Percentiles rank a stretch among this genome's conserved stretches.
Conservation (phyloP, 2,797 vertebrate genomes). For the Alectoris magna region DNA sequence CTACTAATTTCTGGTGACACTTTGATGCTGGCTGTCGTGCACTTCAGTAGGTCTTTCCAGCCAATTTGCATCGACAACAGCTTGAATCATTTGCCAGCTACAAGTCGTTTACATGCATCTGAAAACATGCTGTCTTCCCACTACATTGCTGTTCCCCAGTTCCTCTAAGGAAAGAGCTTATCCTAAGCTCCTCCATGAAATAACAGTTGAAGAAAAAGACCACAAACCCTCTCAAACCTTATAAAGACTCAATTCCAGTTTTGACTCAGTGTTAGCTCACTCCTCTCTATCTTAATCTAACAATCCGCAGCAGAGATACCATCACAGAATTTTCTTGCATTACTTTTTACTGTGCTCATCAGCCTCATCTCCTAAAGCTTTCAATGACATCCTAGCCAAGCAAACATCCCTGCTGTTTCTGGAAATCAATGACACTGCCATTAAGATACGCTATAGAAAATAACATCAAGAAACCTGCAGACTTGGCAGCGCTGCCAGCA, state of each 20-base stretch:
- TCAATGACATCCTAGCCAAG: not conserved
- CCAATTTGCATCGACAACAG: not conserved
- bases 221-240: not conserved
- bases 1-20: not conserved
- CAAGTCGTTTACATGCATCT: not conserved
- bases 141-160: not conserved
- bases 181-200: not conserved
- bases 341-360: not conserved
- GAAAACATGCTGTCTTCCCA: not conserved
- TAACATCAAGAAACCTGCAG: constrained; percentile 6
- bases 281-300: not conserved
- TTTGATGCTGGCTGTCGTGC: not conserved
- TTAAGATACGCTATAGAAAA: constrained; percentile 16
- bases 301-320: not conserved
- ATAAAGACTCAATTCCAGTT: not conserved
- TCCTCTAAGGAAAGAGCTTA: not conserved
- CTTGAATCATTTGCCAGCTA: not conserved
- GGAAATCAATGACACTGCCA: not conserved
- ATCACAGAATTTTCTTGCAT: not conserved
- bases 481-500: not conserved
- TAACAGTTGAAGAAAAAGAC: not conserved
- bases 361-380: not conserved
- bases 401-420: not conserved
- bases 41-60: not conserved
- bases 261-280: not conserved